phyloP scores from a whole-genome alignment of 2,113 vertebrate species.

The Maccullochella peelii region DNA sequence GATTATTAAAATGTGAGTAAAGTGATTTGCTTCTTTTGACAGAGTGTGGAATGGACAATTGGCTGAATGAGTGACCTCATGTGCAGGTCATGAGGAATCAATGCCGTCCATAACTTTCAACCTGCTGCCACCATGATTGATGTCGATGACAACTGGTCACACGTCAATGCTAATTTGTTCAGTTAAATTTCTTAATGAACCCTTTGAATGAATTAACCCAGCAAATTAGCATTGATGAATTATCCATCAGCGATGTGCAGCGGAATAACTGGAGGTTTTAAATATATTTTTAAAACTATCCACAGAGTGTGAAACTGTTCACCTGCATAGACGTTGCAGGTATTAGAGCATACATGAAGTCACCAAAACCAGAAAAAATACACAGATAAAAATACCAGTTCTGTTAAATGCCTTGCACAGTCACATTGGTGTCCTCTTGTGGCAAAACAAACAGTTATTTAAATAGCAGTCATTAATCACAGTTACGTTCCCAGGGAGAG shows the following conservation, averaged over 20 bases:
- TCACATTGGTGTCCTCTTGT: constrained; percentile 53
- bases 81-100: constrained; percentile 64
- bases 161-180: constrained; percentile 56
- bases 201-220: constrained; percentile 58
- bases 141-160: constrained; percentile 55
- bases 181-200: constrained; percentile 61
- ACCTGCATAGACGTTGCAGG: constrained; percentile 8
- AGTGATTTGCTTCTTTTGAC: constrained; percentile 28
- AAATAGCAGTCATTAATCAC: constrained; percentile 81
- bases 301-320: background rate
- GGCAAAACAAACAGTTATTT: constrained; percentile 74
- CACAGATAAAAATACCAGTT: constrained; percentile 22
- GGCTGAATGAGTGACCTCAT: constrained; percentile 46
- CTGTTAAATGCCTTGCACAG: constrained; percentile 24
- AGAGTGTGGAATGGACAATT: constrained; percentile 26
- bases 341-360: constrained; percentile 2
- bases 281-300: background rate
- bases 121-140: constrained; percentile 48
- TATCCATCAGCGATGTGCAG: constrained; percentile 38
- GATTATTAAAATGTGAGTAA: constrained; percentile 4
- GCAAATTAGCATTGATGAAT: constrained; percentile 62
- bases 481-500: constrained; percentile 70
- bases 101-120: constrained; percentile 50
- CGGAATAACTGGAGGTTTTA: constrained; percentile 13
- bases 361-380: constrained; percentile 14